These are phyloP conservation scores for Prosapia bicincta DNA, from an alignment of 2,888 invertebrate genomes.

Conservation along the genomic window DNA sequence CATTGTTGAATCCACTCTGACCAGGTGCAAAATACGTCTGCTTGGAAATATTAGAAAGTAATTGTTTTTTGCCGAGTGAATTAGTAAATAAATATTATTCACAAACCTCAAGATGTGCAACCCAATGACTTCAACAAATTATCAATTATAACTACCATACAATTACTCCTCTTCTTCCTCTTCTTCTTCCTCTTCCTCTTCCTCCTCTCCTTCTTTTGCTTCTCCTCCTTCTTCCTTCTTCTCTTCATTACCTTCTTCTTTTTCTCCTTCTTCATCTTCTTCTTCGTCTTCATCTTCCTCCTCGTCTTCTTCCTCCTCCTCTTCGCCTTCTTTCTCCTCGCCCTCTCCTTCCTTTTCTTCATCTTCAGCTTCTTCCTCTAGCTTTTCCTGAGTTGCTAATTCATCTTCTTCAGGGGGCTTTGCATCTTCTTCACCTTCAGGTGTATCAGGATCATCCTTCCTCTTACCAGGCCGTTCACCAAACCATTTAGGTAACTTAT, in stretches of 20 bases:
- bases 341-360: constrained; percentile 67
- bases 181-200: not conserved
- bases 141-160: not conserved
- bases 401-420: constrained; percentile 72
- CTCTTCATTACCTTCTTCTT: not conserved
- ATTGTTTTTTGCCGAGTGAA: too few relatives aligned
- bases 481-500: constrained; percentile 94
- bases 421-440: constrained; percentile 86
- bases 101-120: too few relatives aligned
- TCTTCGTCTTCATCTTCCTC: not conserved
- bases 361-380: constrained; percentile 59
- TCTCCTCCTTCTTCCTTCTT: not conserved
- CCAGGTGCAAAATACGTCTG: too few relatives aligned
- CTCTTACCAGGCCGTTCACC: constrained; percentile 94
- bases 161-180: constrained; percentile 45
- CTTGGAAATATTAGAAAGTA: too few relatives aligned
- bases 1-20: too few relatives aligned
- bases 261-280: not conserved
- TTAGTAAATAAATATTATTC: too few relatives aligned
- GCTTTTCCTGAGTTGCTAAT: constrained; percentile 64
- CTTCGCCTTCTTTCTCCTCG: constrained; percentile 58
- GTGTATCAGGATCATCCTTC: constrained; percentile 82
- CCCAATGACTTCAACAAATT: too few relatives aligned
- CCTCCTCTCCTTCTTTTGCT: not conserved
- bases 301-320: not conserved